A percentile compares a stretch with the other conserved stretches of the same genome.
phyloP scores from a whole-genome alignment of 1,140 invertebrate species.

The Oreohelix idahoensis region DNA sequence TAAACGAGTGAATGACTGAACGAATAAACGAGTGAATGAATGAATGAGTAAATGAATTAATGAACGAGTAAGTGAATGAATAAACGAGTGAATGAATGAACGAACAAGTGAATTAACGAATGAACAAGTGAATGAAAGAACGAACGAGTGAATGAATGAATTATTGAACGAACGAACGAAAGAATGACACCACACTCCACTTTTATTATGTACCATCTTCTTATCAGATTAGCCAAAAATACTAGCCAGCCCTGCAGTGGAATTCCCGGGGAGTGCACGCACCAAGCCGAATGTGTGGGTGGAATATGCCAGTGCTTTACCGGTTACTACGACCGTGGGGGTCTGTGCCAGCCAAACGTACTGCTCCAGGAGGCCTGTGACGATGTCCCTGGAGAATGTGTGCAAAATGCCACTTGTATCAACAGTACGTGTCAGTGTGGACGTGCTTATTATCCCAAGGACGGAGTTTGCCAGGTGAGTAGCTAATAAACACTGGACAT shows the following conservation, averaged over 20 bases:
- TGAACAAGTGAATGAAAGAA: too few relatives aligned
- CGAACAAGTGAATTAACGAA: too few relatives aligned
- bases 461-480: slow-evolving; percentile 5
- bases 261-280: slow-evolving; percentile 32
- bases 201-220: too few relatives aligned
- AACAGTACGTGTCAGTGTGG: slow-evolving; percentile 4
- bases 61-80: too few relatives aligned
- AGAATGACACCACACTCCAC: too few relatives aligned
- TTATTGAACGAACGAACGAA: too few relatives aligned
- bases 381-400: slow-evolving; percentile 16
- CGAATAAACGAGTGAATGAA: too few relatives aligned
- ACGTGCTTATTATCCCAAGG: neutral
- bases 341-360: slow-evolving; percentile 24
- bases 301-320: neutral
- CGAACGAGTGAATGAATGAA: too few relatives aligned
- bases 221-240: slow-evolving; percentile 3
- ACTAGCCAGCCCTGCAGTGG: neutral
- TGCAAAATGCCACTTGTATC: neutral
- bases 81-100: too few relatives aligned
- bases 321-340: slow-evolving; percentile 30
- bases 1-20: too few relatives aligned
- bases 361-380: neutral
- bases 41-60: too few relatives aligned
- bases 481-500: too few relatives aligned
- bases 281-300: slow-evolving; percentile 23